phyloP scores from a whole-genome alignment of 2,113 vertebrate species.

The Holacanthus passer region DNA sequence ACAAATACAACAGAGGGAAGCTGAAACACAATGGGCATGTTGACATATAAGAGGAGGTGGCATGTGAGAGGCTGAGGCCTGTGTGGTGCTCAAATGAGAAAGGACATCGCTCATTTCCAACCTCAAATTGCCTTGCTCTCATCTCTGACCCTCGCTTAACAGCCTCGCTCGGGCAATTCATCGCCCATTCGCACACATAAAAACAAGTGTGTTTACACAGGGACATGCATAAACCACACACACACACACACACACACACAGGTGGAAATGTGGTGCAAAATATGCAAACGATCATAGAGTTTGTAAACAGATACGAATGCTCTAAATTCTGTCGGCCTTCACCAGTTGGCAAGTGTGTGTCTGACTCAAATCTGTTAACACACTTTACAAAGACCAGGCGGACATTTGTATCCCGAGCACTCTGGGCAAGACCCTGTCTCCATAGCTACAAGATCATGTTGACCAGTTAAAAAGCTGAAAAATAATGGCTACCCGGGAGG shows the following conservation, averaged over 20 bases:
- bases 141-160: constrained; percentile 85
- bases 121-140: constrained; percentile 87
- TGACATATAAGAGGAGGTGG: constrained; percentile 72
- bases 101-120: constrained; percentile 87
- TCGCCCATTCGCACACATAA: constrained; percentile 30
- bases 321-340: constrained; percentile 21
- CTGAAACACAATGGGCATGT: constrained; percentile 42
- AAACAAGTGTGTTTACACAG: constrained; percentile 62
- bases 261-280: background rate
- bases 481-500: constrained; percentile 65
- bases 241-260: background rate
- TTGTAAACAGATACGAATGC: background rate
- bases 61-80: constrained; percentile 67
- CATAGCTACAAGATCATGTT: constrained; percentile 70
- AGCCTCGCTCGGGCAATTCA: constrained; percentile 70
- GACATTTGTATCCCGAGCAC: constrained; percentile 59
- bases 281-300: constrained; percentile 1
- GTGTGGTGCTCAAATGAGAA: constrained; percentile 81
- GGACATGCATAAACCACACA: background rate
- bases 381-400: constrained; percentile 46
- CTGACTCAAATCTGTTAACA: constrained; percentile 54
- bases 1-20: constrained; percentile 45
- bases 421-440: constrained; percentile 60
- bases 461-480: constrained; percentile 65
- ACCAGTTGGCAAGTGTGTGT: background rate